Evolutionary conservation across 2,888 invertebrate genomes (phyloP).

Genomic region (Hemicrepidius hirtus): DNA sequence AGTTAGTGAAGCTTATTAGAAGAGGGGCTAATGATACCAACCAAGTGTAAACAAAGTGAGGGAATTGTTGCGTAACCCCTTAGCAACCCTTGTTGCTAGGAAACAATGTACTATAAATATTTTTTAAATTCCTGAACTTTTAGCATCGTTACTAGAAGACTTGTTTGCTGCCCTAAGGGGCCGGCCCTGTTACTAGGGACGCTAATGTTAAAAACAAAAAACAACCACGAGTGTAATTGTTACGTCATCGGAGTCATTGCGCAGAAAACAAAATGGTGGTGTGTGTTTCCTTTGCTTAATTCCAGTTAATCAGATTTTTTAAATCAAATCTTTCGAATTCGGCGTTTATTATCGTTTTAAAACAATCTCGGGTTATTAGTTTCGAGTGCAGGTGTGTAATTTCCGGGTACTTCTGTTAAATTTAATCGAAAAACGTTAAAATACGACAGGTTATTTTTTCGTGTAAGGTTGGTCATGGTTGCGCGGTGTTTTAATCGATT

Average conservation of each 20-base stretch:
- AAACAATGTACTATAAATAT: no score
- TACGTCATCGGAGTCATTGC: constrained; percentile 33
- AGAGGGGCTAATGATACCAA: no score
- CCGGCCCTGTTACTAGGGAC: constrained; percentile 6
- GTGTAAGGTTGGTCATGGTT: constrained; percentile 31
- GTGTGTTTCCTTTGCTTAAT: not conserved
- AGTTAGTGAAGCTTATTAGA: no score
- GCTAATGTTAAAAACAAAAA: constrained; percentile 7
- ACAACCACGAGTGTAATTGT: constrained; percentile 5
- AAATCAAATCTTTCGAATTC: not conserved
- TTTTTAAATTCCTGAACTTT: no score
- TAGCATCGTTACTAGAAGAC: no score
- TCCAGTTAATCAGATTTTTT: not conserved
- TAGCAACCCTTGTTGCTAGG: no score
- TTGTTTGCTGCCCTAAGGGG: no score
- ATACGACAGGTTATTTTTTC: constrained; percentile 7
- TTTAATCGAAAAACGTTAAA: constrained; percentile 20
- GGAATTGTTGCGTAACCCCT: no score
- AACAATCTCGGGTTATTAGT: not conserved
- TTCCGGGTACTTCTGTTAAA: constrained; percentile 30
- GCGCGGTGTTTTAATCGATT: constrained; percentile 43
- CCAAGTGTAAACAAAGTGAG: no score
- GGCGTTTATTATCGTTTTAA: not conserved
- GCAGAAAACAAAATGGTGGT: constrained; percentile 41
- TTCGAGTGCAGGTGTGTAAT: not conserved